phyloP scores from a whole-genome alignment of 2,888 invertebrate genomes.

The Agriotes lineatus region DNA sequence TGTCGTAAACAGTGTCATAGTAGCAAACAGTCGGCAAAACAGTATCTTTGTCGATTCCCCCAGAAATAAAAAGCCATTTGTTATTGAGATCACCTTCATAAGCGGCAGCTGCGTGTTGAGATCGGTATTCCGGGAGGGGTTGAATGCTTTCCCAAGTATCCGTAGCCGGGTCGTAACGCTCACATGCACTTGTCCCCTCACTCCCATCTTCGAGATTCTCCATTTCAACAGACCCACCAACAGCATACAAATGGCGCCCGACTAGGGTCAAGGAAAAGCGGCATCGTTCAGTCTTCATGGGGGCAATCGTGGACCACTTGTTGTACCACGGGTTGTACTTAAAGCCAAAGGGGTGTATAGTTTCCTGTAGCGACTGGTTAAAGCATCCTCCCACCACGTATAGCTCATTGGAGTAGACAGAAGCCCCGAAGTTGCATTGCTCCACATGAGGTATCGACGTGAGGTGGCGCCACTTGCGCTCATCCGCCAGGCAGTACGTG shows the following conservation, averaged over 20 bases:
- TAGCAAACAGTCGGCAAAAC: conserved; percentile 67
- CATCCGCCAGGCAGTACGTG: conserved; percentile 72
- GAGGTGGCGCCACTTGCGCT: conserved; percentile 73
- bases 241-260: conserved; percentile 70
- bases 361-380: conserved; percentile 76
- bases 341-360: conserved; percentile 80
- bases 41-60: conserved; percentile 70
- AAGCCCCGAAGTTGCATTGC: conserved; percentile 80
- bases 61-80: conserved; percentile 67
- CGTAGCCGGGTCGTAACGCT: conserved; percentile 71
- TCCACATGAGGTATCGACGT: conserved; percentile 80
- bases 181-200: conserved; percentile 64
- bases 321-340: conserved; percentile 70
- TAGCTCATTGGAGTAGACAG: conserved; percentile 76
- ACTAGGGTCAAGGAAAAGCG: conserved; percentile 76
- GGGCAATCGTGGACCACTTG: conserved; percentile 77
- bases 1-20: conserved; percentile 68
- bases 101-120: conserved; percentile 71
- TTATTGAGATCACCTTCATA: conserved; percentile 62
- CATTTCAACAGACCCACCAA: conserved; percentile 74
- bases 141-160: conserved; percentile 73
- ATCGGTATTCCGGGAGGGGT: conserved; percentile 70
- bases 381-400: conserved; percentile 81
- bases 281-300: conserved; percentile 75
- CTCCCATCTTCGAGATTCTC: conserved; percentile 65